A percentile compares a stretch with the other conserved stretches of the same genome.
Conservation (phyloP, 2,888 invertebrate species). For the Corbicula japonica region DNA sequence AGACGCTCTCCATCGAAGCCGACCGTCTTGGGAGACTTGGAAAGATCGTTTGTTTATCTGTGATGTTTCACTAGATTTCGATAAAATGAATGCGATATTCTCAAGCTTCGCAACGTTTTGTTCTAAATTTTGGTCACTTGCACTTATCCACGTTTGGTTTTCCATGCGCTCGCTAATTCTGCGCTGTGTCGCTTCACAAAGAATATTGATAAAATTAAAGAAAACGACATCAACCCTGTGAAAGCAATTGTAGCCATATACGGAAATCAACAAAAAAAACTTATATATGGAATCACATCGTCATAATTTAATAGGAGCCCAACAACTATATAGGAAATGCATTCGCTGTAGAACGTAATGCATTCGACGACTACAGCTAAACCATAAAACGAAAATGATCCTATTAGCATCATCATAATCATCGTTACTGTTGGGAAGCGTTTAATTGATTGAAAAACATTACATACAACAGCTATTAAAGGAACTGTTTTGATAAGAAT, state of each 20-base stretch:
- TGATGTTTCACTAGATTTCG: background rate
- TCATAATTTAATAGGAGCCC: conserved; percentile 2
- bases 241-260: conserved; percentile 8
- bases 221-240: background rate
- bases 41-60: background rate
- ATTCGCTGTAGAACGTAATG: background rate
- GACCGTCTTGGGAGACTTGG: too few relatives aligned
- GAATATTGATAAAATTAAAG: background rate
- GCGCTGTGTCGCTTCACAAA: background rate
- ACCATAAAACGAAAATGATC: background rate
- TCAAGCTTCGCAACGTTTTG: too few relatives aligned
- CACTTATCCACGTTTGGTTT: background rate
- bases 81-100: background rate
- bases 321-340: background rate
- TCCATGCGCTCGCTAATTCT: background rate
- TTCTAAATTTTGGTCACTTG: background rate
- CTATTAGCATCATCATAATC: background rate
- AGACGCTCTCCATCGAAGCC: background rate
- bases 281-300: background rate
- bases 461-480: background rate
- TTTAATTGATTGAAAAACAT: background rate
- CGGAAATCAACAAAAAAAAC: background rate
- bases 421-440: background rate
- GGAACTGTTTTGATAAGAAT: background rate
- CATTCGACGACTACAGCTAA: background rate